Evolutionary conservation across 2,797 vertebrate genomes (phyloP).

Genomic region (Euphonia xanthogaster): DNA sequence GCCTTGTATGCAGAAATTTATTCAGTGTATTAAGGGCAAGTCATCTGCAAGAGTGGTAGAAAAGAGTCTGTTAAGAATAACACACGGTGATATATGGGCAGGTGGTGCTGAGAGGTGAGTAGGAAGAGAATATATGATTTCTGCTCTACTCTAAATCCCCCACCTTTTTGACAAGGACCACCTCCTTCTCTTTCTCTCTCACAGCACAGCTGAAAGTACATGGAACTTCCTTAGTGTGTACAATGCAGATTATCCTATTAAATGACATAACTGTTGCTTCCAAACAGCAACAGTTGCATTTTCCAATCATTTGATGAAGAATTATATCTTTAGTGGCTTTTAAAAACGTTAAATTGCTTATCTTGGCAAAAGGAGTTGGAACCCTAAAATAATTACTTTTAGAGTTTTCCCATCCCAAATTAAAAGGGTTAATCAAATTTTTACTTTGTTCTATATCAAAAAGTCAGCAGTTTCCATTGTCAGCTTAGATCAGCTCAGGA

Average conservation of each 20-base stretch:
- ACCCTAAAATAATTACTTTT: not conserved
- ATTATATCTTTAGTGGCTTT: not conserved
- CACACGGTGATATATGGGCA: not conserved
- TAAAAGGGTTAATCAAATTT: not conserved
- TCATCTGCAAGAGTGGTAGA: not conserved
- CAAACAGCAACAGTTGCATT: not conserved
- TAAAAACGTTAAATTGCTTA: not conserved
- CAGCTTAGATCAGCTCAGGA: not conserved
- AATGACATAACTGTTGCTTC: not conserved
- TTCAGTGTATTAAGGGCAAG: not conserved
- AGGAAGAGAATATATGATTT: slow-evolving; percentile 38
- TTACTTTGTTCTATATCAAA: not conserved
- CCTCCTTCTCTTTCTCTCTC: not conserved
- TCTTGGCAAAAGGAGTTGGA: not conserved
- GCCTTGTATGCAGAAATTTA: not conserved
- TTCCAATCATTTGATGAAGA: not conserved
- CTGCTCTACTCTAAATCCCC: slow-evolving; percentile 17
- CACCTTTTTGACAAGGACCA: slow-evolving; percentile 46
- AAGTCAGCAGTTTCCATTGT: slow-evolving; percentile 25
- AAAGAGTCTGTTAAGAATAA: slow-evolving; percentile 19
- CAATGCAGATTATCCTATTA: not conserved
- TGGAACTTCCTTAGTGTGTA: not conserved
- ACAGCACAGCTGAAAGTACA: not conserved
- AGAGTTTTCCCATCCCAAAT: not conserved
- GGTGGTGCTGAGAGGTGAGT: slow-evolving; percentile 52